phyloP scores from a whole-genome alignment of 1,140 invertebrate species.

The Anastatus disparis region DNA sequence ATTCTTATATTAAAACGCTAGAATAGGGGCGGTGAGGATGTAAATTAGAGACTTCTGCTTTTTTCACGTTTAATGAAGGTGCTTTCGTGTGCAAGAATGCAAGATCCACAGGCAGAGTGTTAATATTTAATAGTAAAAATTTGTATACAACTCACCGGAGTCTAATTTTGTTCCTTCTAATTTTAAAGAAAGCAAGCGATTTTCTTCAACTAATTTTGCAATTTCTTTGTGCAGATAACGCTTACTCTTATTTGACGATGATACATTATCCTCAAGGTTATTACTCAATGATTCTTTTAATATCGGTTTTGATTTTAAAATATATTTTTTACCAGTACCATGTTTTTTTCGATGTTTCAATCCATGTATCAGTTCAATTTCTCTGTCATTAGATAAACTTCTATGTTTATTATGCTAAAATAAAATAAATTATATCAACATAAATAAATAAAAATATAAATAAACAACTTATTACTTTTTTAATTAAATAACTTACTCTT shows the following conservation, averaged over 20 bases:
- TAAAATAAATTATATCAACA: too few species aligned
- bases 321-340: constrained; percentile 39
- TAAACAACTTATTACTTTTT: too few species aligned
- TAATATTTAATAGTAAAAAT: too few species aligned
- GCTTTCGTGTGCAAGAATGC: too few species aligned
- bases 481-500: too few species aligned
- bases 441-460: too few species aligned
- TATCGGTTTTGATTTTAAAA: constrained; percentile 19
- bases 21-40: too few species aligned
- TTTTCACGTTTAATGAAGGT: too few species aligned
- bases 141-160: constrained; percentile 40
- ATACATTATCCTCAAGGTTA: constrained; percentile 37
- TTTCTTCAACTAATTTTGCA: constrained; percentile 57
- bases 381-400: constrained; percentile 32
- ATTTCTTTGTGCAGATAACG: constrained; percentile 58
- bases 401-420: constrained; percentile 45
- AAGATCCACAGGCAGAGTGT: too few species aligned
- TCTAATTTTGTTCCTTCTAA: constrained; percentile 54
- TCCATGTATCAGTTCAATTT: constrained; percentile 42
- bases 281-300: constrained; percentile 35
- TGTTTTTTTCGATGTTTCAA: constrained; percentile 48
- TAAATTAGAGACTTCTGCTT: too few species aligned
- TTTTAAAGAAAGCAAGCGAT: constrained; percentile 52
- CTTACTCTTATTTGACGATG: constrained; percentile 47
- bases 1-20: too few species aligned